Base-by-base conservation (phyloP, 2,113 vertebrate species). In the Hoplias malabaricus region DNA sequence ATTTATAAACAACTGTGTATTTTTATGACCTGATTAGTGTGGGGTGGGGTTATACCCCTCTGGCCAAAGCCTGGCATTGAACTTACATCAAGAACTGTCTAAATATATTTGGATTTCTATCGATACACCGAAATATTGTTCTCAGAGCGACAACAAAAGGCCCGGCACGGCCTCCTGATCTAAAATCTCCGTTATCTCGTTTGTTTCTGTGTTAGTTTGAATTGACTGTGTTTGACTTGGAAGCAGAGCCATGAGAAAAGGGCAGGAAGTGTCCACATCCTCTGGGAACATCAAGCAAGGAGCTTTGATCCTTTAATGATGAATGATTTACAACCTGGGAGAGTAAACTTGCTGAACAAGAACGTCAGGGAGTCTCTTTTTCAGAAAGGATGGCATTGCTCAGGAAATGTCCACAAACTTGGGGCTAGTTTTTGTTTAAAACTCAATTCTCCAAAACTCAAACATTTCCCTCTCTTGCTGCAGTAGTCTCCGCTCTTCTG, bases 281-380 rank as follows among this genome's bases (percentile, higher is more conserved):
- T n/a, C 5, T 36, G 33, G 13, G 25, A 46, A 46, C 12, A 42
- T 46, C 40, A 38, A 29, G 29, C 5, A 38, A 46, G 40, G 14
- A 19, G 12, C 65, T 68, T 68, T 46, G 40, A 68, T 68, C 40
- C 23, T 42, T 29, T 68, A 68, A 68, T 29, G 36, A 43, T 67
- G 25, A 43, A 67, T 40, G 40, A 27, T 68, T 27, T 46, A 19
- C 4, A 43, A 43, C 29, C 23, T 46, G 40, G 29, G 38, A 40
- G 65, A 27, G 23, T 1, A 27, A 68, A 16, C 38, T 40, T 9
- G 36, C n/a, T 27, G 34, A 42, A 38, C n/a, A 8, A 27, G 40
- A 40, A 43, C 40, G 16, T 29, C 38, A 27, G 40, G 40, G 16
- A 8, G 33, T 27, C 25, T 13, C n/a, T 25, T 67, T 43, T 7